Evolutionary conservation across 2,797 vertebrate species (phyloP).

Genomic region (Trachops cirrhosus): DNA sequence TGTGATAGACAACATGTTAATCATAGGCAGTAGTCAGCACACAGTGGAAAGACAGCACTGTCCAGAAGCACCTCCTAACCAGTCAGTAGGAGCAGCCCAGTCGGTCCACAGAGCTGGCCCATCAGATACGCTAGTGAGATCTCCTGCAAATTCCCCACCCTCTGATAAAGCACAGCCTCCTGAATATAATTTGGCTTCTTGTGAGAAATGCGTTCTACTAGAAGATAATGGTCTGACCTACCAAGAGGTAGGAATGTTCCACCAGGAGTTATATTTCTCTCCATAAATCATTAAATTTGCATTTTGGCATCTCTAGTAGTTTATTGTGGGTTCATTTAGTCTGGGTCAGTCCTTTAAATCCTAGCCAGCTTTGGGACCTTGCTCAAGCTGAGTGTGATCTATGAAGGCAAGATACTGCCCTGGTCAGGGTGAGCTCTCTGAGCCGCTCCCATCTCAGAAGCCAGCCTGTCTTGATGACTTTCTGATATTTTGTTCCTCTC

Average conservation of each 20-base stretch:
- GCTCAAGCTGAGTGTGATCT: not conserved
- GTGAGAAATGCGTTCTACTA: not conserved
- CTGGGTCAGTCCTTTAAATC: not conserved
- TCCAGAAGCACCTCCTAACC: not conserved
- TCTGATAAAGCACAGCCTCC: not conserved
- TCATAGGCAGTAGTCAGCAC: not conserved
- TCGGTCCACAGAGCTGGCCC: not conserved
- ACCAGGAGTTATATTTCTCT: not conserved
- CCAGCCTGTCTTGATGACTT: not conserved
- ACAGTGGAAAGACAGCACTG: not conserved
- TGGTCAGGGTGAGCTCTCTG: not conserved
- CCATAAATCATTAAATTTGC: not conserved
- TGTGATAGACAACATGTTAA: not conserved
- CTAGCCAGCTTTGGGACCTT: not conserved
- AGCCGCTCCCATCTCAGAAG: not conserved
- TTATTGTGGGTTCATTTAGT: not conserved
- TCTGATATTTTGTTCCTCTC: not conserved
- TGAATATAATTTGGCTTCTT: not conserved
- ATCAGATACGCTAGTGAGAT: not conserved
- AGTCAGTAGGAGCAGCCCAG: not conserved
- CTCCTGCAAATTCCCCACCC: not conserved
- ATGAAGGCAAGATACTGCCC: not conserved
- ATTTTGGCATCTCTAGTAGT: not conserved
- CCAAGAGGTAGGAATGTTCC: not conserved
- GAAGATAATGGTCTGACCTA: not conserved